Evolutionary conservation across 2,113 vertebrate species (phyloP), one percentile per base, ranked within the genome.

Genomic region (Rafetus swinhoei): DNA sequence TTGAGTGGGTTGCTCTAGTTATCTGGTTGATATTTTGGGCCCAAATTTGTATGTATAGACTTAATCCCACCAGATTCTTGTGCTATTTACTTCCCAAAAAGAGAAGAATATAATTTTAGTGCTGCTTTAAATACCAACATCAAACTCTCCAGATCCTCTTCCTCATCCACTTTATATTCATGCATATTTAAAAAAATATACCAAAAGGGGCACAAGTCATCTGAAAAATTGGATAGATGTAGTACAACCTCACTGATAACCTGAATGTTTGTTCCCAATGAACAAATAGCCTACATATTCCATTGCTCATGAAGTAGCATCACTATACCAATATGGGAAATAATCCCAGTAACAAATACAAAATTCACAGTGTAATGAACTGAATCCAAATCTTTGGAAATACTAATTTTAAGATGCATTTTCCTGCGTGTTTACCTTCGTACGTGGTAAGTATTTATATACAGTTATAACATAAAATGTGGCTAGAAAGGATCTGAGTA

Each of bases 361-460:
- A 91, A 92, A 92, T 87, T 62, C 39, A 84, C n/a, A 91, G 74
- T 76, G 72, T 81, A 95, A 88, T 60, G 15, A 92, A 65, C 76
- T 24, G n/a, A 91, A 84, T 16, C 27, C 85, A 86, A 93, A 86
- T 50, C 81, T 55, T 79, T 65, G 52, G 80, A 81, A 84, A 79
- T 88, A n/a, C 79, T 85, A 93, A 25, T 11, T 79, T 88, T 76
- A 29, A 62, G 35, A 45, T 45, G 11, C 27, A 8, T 39, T 52
- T 32, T 6, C 82, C 72, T 35, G 24, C 50, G 39, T 69, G 86
- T 10, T 1, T 52, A 27, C 45, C 39, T 82, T 45, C 1, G 53
- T 56, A 57, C 54, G 29, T 52, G 15, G 88, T 84, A 8, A 16
- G 60, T 16, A 6, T 90, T 88, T 89, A 29, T n/a, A 88, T 29